Conservation (phyloP, 2,888 invertebrate genomes). For the Invenusta paracnida region DNA sequence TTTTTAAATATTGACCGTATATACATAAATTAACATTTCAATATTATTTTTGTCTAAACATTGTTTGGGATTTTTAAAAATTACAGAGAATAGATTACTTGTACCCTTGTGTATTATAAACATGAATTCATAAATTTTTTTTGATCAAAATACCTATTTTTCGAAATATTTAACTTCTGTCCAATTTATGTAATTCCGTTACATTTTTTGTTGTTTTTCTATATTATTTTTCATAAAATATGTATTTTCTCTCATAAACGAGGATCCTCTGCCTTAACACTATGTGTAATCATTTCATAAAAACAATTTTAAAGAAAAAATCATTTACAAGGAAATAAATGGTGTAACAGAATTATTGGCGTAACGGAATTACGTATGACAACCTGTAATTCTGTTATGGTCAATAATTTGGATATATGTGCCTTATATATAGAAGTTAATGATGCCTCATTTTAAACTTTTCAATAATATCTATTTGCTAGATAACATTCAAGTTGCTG, state of each 20-base stretch:
- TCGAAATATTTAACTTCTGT: neutral
- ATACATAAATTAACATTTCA: neutral
- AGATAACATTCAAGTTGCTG: no score
- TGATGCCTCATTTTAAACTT: no score
- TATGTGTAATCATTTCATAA: neutral
- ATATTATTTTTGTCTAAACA: neutral
- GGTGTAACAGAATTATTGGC: no score
- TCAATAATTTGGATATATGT: no score
- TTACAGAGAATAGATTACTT: neutral
- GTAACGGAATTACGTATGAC: no score
- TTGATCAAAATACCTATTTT: neutral
- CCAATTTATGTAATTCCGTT: neutral
- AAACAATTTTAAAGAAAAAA: no score
- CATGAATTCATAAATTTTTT: neutral
- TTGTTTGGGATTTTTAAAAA: neutral
- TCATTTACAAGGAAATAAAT: no score
- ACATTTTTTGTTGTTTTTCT: neutral
- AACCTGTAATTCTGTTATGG: no score
- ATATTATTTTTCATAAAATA: neutral
- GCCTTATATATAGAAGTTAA: no score
- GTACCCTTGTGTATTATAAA: neutral
- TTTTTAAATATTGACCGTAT: neutral
- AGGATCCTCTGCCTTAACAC: neutral
- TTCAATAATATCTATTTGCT: no score
- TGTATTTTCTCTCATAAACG: neutral